These are phyloP conservation scores for Diarsia dahlii DNA, from an alignment of 2,888 invertebrate genomes.

Conservation along the genomic window DNA sequence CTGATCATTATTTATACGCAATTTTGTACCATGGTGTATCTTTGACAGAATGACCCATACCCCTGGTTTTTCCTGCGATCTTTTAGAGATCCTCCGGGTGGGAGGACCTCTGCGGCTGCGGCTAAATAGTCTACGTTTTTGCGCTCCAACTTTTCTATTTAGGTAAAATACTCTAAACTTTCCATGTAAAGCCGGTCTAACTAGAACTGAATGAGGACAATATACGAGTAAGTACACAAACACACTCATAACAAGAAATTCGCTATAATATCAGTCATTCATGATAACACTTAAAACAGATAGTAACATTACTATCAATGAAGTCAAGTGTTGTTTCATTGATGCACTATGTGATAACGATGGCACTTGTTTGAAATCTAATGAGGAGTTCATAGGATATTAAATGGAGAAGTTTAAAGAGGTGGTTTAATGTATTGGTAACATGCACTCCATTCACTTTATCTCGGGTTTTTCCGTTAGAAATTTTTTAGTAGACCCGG, in stretches of 20 bases:
- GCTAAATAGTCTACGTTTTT: background rate
- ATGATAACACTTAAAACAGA: slow-evolving; percentile 52
- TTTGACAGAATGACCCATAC: too few relatives aligned
- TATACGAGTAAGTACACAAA: slow-evolving; percentile 26
- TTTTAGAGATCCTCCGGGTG: too few relatives aligned
- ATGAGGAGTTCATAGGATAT: background rate
- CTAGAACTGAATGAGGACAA: slow-evolving; percentile 51
- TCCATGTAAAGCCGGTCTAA: slow-evolving; percentile 26
- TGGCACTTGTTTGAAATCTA: slow-evolving; percentile 10
- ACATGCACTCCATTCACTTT: too few relatives aligned
- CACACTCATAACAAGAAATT: slow-evolving; percentile 47
- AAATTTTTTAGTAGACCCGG: too few relatives aligned
- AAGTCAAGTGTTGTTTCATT: slow-evolving; percentile 55
- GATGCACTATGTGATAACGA: slow-evolving; percentile 41
- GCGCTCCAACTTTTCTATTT: background rate
- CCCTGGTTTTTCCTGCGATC: too few relatives aligned
- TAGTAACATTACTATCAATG: slow-evolving; percentile 54
- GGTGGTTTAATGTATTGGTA: too few relatives aligned
- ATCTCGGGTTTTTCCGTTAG: too few relatives aligned
- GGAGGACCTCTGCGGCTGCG: too few relatives aligned
- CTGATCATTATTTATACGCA: too few relatives aligned
- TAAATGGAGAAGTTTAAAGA: background rate
- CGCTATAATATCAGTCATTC: slow-evolving; percentile 55
- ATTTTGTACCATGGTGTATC: too few relatives aligned
- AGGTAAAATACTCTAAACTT: background rate